A percentile compares a stretch with the other conserved stretches of the same genome.
Evolutionary conservation across 2,113 vertebrate species (phyloP).

Genomic region (Furnarius figulus): DNA sequence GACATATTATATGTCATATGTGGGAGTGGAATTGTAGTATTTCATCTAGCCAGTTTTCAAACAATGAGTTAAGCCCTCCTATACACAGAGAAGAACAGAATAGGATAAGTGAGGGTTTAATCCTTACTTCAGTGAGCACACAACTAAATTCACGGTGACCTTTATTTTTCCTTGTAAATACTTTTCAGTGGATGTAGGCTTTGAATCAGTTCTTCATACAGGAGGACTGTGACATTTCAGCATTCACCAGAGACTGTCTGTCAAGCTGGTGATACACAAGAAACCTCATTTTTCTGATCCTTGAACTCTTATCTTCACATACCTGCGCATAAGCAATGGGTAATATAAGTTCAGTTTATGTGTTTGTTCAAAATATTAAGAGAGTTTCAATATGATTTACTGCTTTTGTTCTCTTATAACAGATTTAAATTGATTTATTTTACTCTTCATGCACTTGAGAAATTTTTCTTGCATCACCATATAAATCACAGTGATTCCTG

Average conservation of each 20-base stretch:
- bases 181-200: not conserved
- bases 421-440: not conserved
- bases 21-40: not conserved
- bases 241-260: not conserved
- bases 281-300: not conserved
- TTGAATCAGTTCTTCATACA: not conserved
- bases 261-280: not conserved
- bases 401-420: not conserved
- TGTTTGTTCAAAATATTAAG: not conserved
- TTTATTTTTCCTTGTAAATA: not conserved
- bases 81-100: not conserved
- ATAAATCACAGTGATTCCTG: not conserved
- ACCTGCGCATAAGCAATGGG: not conserved
- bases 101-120: not conserved
- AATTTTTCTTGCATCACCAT: not conserved
- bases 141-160: not conserved
- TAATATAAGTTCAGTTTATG: not conserved
- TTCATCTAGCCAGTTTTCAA: not conserved
- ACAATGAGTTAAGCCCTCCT: not conserved
- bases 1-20: not conserved
- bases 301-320: not conserved
- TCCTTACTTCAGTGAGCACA: not conserved
- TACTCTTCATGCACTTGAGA: not conserved
- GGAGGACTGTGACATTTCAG: not conserved
- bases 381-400: not conserved